A percentile compares a stretch with the other conserved stretches of the same genome.
These are phyloP conservation scores for Haliclona indistincta DNA, from an alignment of 37 sponge, comb jelly and placozoan species.

Conservation along the genomic window DNA sequence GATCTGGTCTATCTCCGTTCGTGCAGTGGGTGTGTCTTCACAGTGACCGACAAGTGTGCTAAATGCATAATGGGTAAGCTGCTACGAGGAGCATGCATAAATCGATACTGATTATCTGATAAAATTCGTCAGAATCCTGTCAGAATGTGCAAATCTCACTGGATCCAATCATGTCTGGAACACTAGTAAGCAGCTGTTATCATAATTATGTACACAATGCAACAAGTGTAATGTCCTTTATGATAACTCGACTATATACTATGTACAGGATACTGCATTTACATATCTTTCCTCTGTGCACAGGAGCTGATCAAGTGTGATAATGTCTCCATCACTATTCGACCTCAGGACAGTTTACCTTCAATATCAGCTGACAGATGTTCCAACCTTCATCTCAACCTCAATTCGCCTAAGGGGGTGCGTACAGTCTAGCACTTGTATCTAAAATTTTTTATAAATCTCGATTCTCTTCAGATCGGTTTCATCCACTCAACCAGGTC, in stretches of 20 bases:
- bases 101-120: background rate
- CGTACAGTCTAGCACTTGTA: background rate
- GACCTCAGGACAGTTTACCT: slow-evolving; percentile 51
- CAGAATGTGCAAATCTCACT: slow-evolving; percentile 51
- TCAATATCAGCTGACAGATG: slow-evolving; percentile 53
- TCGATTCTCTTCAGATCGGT: slow-evolving; percentile 16
- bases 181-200: slow-evolving; percentile 26
- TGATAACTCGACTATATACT: background rate
- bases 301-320: slow-evolving; percentile 62
- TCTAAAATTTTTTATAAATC: background rate
- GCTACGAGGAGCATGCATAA: background rate
- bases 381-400: slow-evolving; percentile 41
- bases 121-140: slow-evolving; percentile 29
- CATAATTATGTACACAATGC: no score
- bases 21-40: slow-evolving; percentile 44
- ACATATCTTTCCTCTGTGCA: background rate
- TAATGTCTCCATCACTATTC: slow-evolving; percentile 31
- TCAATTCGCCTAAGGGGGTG: slow-evolving; percentile 39
- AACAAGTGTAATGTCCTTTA: background rate
- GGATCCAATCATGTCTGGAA: slow-evolving; percentile 51
- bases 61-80: slow-evolving; percentile 72
- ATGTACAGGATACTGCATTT: background rate
- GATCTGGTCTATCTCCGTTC: slow-evolving; percentile 59
- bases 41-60: slow-evolving; percentile 29
- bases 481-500: slow-evolving; percentile 54